Conservation (phyloP, 2,888 invertebrate species). For the Notocelia uddmanniana region DNA sequence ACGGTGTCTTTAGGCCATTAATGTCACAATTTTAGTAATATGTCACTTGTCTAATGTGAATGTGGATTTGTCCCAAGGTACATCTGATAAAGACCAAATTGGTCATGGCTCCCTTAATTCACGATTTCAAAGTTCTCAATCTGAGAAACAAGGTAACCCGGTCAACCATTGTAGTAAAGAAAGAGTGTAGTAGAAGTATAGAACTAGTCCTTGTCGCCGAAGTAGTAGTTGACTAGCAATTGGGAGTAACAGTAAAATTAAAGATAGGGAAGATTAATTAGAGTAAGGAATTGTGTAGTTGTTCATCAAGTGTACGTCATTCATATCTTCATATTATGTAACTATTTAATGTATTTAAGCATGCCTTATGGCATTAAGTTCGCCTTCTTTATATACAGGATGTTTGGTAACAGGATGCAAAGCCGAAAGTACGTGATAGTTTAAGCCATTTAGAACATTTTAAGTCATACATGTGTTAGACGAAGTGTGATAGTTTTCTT, state of each 20-base stretch:
- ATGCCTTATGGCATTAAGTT: too few species aligned
- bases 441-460: too few species aligned
- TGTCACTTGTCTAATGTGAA: not conserved
- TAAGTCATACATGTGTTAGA: too few species aligned
- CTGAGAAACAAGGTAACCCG: not conserved
- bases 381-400: too few species aligned
- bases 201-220: not conserved
- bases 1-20: too few species aligned
- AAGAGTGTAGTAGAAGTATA: not conserved
- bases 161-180: not conserved
- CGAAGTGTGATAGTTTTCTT: too few species aligned
- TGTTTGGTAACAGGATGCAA: too few species aligned
- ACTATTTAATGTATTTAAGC: too few species aligned
- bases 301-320: not conserved
- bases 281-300: not conserved
- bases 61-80: not conserved
- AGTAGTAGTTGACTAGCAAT: too few species aligned
- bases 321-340: too few species aligned
- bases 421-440: too few species aligned
- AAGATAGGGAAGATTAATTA: not conserved
- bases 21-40: not conserved
- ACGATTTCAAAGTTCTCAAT: not conserved
- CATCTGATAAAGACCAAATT: not conserved
- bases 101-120: constrained; percentile 2
- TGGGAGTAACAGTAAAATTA: not conserved